Base-by-base conservation (phyloP, 1,140 invertebrate species). In the Tribolium madens region DNA sequence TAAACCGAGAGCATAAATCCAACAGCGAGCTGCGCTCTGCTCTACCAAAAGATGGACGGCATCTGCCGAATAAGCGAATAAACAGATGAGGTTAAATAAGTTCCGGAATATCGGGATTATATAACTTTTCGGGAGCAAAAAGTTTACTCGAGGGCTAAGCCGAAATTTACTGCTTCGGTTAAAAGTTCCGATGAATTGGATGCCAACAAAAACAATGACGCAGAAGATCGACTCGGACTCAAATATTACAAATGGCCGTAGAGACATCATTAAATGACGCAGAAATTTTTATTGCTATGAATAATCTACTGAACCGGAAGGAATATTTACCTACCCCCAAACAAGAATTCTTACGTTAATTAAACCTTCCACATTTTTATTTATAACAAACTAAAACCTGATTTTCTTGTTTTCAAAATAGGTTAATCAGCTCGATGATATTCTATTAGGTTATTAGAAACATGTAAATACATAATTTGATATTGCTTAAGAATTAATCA, bases 171-270 rank as follows among this genome's bases (percentile, higher is more conserved):
- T 73, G 57, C 42, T 64, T 53, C 21, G 18, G 75, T 46, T 73
- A 69, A 57, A 69, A 78, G 31, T 78, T 75, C n/a, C 73, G 75
- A 77, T 76, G 76, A 71, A 68, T 60, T 74, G 53, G 72, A 77
- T 77, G 76, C 76, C 75, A 80, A 78, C 78, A 82, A 82, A 82
- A 82, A 82, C 81, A 82, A 82, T 82, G 81, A 79, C 52, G 76
- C 80, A 78, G 79, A 78, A 80, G 76, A 80, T 78, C 36, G 76
- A 80, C 48, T 77, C 26, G 14, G 18, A 78, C 79, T 80, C 73
- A 76, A 77, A 79, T 76, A 82, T 82, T 82, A 78, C 15, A 3
- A 14, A 64, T 31, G 57, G 21, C 5, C 57, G n/a, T 26, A 36
- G 13, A 64, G 1, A n/a, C 21, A 64, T 33, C 57, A 33, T 10